phyloP scores from a whole-genome alignment of 2,888 invertebrate species.

The Pristionchus maxplancki region DNA sequence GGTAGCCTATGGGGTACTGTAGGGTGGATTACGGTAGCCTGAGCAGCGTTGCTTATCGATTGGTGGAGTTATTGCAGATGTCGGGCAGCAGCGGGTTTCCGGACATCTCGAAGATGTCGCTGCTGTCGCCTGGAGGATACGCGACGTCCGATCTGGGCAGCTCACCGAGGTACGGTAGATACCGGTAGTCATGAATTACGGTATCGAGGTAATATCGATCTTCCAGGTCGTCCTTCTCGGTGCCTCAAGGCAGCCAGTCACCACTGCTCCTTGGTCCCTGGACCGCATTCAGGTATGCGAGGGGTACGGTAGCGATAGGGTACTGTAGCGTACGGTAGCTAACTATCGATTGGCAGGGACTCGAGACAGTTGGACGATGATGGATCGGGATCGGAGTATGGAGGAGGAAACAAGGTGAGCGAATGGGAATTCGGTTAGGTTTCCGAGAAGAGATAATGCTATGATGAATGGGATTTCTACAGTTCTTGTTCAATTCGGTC shows the following conservation, averaged over 20 bases:
- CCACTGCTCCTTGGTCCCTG: conserved; percentile 69
- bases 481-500: background rate
- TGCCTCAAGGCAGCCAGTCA: conserved; percentile 36
- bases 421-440: background rate
- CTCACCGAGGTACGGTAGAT: conserved; percentile 59
- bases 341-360: background rate
- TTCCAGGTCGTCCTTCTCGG: conserved; percentile 52
- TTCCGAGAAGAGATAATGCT: background rate
- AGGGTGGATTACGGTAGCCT: background rate
- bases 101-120: conserved; percentile 48
- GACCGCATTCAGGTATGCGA: conserved; percentile 71
- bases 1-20: conserved; percentile 19
- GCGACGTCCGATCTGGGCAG: conserved; percentile 76
- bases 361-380: conserved; percentile 48
- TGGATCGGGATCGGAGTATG: conserved; percentile 43
- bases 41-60: conserved; percentile 11
- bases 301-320: conserved; percentile 52
- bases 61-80: conserved; percentile 44
- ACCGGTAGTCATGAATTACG: background rate
- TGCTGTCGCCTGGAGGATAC: conserved; percentile 71
- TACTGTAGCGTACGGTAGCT: background rate
- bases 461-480: background rate
- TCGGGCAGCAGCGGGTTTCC: conserved; percentile 50
- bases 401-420: conserved; percentile 25
- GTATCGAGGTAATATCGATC: background rate